A percentile compares a stretch with the other conserved stretches of the same genome.
Evolutionary conservation across 2,888 invertebrate species (phyloP).

Genomic region (Enoplolaimus lenunculus): DNA sequence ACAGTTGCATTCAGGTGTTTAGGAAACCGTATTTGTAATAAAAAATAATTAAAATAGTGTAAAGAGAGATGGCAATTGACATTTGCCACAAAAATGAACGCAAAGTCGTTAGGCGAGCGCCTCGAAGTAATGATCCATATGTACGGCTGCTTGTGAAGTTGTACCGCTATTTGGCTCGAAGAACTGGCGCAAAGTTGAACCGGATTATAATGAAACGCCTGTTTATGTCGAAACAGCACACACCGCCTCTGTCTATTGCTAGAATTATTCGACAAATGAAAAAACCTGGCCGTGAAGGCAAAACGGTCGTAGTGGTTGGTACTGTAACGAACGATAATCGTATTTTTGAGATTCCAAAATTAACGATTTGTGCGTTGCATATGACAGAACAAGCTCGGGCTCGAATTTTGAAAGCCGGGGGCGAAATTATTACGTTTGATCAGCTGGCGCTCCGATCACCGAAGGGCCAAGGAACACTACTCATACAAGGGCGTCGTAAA

Average conservation of each 20-base stretch:
- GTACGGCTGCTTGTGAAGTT: constrained; percentile 92
- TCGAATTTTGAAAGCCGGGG: constrained; percentile 85
- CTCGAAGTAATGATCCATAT: constrained; percentile 95
- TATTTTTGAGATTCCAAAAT: constrained; percentile 73
- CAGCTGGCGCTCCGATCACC: constrained; percentile 85
- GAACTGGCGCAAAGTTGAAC: constrained; percentile 91
- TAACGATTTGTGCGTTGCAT: constrained; percentile 80
- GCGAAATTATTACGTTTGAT: constrained; percentile 90
- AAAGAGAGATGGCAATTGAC: constrained; percentile 99
- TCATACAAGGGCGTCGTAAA: constrained; percentile 83
- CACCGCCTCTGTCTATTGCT: constrained; percentile 81
- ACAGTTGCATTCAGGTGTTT: too few species aligned
- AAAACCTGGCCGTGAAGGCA: constrained; percentile 67
- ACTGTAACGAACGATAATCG: constrained; percentile 86
- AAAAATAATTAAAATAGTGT: too few species aligned
- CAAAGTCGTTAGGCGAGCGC: constrained; percentile 91
- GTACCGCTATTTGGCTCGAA: constrained; percentile 87
- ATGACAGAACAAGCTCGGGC: constrained; percentile 87
- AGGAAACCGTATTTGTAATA: too few species aligned
- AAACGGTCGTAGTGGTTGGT: constrained; percentile 83
- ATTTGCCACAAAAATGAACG: constrained; percentile 98
- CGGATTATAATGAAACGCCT: constrained; percentile 77
- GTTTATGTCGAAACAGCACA: constrained; percentile 91
- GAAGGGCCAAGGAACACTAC: constrained; percentile 78
- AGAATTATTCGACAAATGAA: constrained; percentile 69